These are phyloP conservation scores for Candidula unifasciata DNA, from an alignment of 2,888 invertebrate species.

Conservation along the genomic window DNA sequence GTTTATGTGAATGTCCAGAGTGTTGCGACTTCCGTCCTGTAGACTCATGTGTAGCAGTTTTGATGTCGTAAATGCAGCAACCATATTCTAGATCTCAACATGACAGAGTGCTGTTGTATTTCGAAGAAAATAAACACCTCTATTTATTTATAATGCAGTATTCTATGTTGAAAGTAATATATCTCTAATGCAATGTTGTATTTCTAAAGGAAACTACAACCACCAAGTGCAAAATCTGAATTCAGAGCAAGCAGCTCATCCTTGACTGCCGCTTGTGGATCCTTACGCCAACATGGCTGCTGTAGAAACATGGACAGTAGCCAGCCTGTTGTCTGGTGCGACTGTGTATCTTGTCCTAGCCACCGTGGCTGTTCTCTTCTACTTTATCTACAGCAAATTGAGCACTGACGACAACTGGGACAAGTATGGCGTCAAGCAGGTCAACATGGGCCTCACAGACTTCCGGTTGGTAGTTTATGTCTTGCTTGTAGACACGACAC, in stretches of 20 bases:
- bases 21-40: neutral
- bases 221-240: too few species aligned
- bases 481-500: neutral
- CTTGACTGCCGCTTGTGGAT: neutral
- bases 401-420: constrained; percentile 17
- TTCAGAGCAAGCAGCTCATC: neutral
- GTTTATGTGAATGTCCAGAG: too few species aligned
- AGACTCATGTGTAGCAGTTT: too few species aligned
- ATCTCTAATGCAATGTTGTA: too few species aligned
- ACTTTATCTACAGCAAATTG: constrained; percentile 1
- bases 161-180: too few species aligned
- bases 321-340: neutral
- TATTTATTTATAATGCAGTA: too few species aligned
- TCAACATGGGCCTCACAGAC: neutral
- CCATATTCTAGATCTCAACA: too few species aligned
- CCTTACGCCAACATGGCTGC: neutral
- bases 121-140: too few species aligned
- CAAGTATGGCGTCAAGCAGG: constrained; percentile 36
- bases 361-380: neutral
- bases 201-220: too few species aligned
- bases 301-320: neutral
- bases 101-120: too few species aligned
- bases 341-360: neutral
- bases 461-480: neutral
- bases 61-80: too few species aligned